Conservation (phyloP, 2,797 vertebrate species). For the Okamejei kenojei region DNA sequence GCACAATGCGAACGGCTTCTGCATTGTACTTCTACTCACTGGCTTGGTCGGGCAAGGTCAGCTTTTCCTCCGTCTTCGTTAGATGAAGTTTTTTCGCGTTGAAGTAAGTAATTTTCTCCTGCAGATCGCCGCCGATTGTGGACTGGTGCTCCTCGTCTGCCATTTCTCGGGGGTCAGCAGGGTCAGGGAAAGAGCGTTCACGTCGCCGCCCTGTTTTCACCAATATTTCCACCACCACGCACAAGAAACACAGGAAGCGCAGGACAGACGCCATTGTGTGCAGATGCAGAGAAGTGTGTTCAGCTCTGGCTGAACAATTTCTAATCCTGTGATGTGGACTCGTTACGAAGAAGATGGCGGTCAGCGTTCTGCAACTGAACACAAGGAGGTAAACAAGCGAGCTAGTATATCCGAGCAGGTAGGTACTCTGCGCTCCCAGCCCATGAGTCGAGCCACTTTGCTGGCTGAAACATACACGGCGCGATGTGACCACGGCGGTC, state of each 20-base stretch:
- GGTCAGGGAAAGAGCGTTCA: too few relatives aligned
- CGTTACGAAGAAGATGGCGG: too few relatives aligned
- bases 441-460: neutral
- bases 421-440: neutral
- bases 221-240: too few relatives aligned
- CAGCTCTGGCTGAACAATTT: too few relatives aligned
- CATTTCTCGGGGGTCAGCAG: conserved; percentile 63
- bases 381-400: neutral
- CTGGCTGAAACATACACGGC: too few relatives aligned
- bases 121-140: conserved; percentile 46
- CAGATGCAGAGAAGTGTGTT: too few relatives aligned
- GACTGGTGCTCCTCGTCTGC: conserved; percentile 66
- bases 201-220: too few relatives aligned
- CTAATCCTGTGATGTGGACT: too few relatives aligned
- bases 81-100: conserved; percentile 41
- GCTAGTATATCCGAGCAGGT: neutral
- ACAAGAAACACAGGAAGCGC: too few relatives aligned
- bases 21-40: conserved; percentile 56
- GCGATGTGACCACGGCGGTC: too few relatives aligned
- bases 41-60: conserved; percentile 77
- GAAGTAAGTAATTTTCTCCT: conserved; percentile 66
- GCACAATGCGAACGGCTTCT: too few relatives aligned
- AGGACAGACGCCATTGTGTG: too few relatives aligned
- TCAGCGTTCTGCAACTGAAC: conserved; percentile 41
- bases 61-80: conserved; percentile 50